Base-by-base conservation (phyloP, 2,888 invertebrate species). In the Argyresthia goedartella region DNA sequence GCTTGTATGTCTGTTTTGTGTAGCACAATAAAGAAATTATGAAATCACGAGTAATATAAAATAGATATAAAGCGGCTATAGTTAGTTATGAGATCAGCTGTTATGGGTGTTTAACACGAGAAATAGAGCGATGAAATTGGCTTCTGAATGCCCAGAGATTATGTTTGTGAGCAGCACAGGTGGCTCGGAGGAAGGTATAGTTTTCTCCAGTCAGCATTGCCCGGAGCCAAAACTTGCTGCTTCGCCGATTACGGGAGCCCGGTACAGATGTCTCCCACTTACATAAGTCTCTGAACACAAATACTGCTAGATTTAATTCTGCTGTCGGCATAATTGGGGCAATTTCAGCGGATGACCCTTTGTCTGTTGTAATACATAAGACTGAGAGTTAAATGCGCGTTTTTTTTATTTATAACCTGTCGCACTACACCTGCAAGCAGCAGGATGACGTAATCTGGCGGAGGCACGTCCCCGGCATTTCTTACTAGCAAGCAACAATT, bases 401-500 rank as follows among this genome's bases (percentile, higher is more conserved):
- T 2, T 6, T 25, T n/a, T 44, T 44, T 15, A 44, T 44, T 16
- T 44, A 16, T 15, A 44, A 44, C 14, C 14, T 14, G 16, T 15
- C 44, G 7, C 46, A 60, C 61, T 64, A 63, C 71, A 73, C 73
- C 75, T 75, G 75, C 68, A 66, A 63, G 60, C 60, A 61, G 59
- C 61, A 61, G 62, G 16, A 64, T 44, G 46, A 25, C 25, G 46
- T 33, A 46, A 46, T 6, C 9, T 16, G 33, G 46, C 42, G 25
- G 33, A 7, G 46, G 46, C 46, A 46, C 48, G 36, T 48, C 35
- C 34, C 14, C 35, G 8, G 11, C 48, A 48, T 48, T 48, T 48
- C 14, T 36, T 48, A 36, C 48, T 11, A 51, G 78, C 76, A 68
- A 76, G 66, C 77, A 76, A 80, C 78, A 80, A 80, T 81, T 81